Evolutionary conservation across 1,140 invertebrate species (phyloP).

Genomic region (Drosophila quadrilineata): DNA sequence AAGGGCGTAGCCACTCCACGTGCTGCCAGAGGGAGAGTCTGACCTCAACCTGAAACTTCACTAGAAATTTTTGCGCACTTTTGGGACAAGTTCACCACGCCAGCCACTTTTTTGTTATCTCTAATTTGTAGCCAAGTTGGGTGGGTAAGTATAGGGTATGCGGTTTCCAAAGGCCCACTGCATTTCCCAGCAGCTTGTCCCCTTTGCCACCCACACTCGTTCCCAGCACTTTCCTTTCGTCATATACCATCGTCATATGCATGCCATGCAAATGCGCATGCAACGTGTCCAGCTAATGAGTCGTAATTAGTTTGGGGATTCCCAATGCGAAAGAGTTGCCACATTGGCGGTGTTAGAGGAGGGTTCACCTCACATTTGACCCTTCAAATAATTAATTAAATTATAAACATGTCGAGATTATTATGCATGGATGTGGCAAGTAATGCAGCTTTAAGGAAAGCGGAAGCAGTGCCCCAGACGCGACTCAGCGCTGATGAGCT

Average conservation of each 20-base stretch:
- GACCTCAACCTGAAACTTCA: constrained; percentile 31
- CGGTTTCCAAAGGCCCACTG: constrained; percentile 40
- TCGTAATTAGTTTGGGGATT: constrained; percentile 34
- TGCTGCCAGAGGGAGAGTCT: background rate
- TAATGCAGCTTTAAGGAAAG: too few species aligned
- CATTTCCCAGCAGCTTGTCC: background rate
- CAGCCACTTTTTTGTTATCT: constrained; percentile 19
- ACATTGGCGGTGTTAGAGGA: too few species aligned
- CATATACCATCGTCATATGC: constrained; percentile 1
- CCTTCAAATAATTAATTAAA: too few species aligned
- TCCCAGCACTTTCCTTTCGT: background rate
- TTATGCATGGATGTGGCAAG: too few species aligned
- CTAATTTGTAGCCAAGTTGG: constrained; percentile 33
- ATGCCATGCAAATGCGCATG: constrained; percentile 19
- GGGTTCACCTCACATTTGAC: too few species aligned
- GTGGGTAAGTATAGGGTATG: constrained; percentile 1
- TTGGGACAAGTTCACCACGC: constrained; percentile 25
- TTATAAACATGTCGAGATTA: too few species aligned
- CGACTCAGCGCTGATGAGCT: constrained; percentile 9
- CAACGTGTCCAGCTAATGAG: constrained; percentile 22
- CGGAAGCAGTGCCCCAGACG: too few species aligned
- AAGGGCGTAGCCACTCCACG: constrained; percentile 25
- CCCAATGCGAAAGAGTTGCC: too few species aligned
- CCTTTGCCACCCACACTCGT: background rate
- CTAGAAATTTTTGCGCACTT: constrained; percentile 21